Evolutionary conservation across 2,888 invertebrate genomes (phyloP).

Genomic region (Phaedon cochleariae): DNA sequence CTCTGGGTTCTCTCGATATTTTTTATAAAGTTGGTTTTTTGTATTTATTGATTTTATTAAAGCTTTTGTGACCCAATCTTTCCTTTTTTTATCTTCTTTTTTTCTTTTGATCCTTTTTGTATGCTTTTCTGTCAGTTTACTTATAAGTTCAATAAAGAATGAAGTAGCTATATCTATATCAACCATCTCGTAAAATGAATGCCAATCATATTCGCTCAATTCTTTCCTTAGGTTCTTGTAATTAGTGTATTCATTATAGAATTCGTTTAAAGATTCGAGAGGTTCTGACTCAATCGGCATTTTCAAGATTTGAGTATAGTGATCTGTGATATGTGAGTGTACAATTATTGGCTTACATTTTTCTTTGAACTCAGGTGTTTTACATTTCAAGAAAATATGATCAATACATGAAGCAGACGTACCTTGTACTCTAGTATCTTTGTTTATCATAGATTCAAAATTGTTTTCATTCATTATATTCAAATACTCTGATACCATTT

Average conservation of each 20-base stretch:
- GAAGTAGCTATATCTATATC: constrained; percentile 17
- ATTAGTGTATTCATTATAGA: not conserved
- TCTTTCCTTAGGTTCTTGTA: not conserved
- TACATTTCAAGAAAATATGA: not conserved
- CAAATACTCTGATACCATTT: not conserved
- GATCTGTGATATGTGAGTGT: constrained; percentile 2
- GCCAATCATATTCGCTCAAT: constrained; percentile 15
- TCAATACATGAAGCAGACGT: constrained; percentile 11
- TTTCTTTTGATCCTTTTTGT: constrained; percentile 5
- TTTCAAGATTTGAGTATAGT: not conserved
- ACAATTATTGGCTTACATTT: constrained; percentile 6
- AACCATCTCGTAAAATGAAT: constrained; percentile 16
- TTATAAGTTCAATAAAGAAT: constrained; percentile 14
- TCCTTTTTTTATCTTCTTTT: not conserved
- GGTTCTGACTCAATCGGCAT: constrained; percentile 10
- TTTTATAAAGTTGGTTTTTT: not conserved
- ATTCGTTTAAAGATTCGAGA: not conserved
- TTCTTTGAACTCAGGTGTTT: not conserved
- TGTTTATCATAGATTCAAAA: constrained; percentile 12
- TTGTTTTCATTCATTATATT: constrained; percentile 10
- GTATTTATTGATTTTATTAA: not conserved
- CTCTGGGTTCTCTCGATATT: not conserved
- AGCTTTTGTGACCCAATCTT: constrained; percentile 5
- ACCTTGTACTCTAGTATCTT: constrained; percentile 16
- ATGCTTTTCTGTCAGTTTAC: not conserved